Conservation (phyloP, 2,113 vertebrate species). For the Oreochromis tanganicae region DNA sequence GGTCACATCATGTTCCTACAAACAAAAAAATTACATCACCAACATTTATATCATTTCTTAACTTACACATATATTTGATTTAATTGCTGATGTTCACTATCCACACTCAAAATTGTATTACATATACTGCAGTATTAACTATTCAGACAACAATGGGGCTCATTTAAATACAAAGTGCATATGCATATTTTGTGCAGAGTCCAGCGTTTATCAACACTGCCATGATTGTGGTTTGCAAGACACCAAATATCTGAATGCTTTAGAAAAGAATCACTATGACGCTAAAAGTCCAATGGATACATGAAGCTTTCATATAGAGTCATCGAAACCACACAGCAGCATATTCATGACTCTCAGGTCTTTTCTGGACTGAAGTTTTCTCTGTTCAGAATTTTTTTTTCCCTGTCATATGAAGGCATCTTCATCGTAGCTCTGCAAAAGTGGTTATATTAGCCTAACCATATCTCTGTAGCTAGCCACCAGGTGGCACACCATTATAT, state of each 20-base stretch:
- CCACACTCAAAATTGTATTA: not conserved
- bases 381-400: not conserved
- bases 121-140: not conserved
- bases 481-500: not conserved
- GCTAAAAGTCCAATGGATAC: not conserved
- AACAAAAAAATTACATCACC: not conserved
- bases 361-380: not conserved
- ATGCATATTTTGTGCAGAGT: not conserved
- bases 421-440: accelerated
- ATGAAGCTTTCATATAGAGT: not conserved
- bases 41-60: not conserved
- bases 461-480: not conserved
- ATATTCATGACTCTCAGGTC: not conserved
- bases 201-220: not conserved
- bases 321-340: accelerated
- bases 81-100: not conserved
- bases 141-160: not conserved
- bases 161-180: not conserved
- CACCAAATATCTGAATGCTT: not conserved
- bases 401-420: accelerated
- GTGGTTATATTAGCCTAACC: not conserved
- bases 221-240: not conserved
- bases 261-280: not conserved
- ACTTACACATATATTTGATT: not conserved
- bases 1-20: not conserved